A percentile compares a stretch with the other conserved stretches of the same genome.
Evolutionary conservation across 2,113 vertebrate species (phyloP).

Genomic region (Dryoscopus gambensis): DNA sequence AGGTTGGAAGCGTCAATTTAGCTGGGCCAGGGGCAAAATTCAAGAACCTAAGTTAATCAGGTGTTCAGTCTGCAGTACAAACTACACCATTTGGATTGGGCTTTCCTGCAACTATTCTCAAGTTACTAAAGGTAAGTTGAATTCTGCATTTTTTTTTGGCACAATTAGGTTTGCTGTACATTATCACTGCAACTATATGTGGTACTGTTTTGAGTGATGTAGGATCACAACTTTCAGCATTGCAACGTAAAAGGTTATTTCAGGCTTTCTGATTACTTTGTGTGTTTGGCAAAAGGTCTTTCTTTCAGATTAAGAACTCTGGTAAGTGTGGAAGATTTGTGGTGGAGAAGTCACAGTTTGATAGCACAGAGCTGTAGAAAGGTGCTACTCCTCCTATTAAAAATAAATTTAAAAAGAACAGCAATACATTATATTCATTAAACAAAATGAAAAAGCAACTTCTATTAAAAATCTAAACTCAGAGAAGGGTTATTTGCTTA

Average conservation of each 20-base stretch:
- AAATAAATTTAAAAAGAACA: background rate
- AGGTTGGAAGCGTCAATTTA: background rate
- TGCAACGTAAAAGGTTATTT: background rate
- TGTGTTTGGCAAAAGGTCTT: background rate
- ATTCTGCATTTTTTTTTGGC: background rate
- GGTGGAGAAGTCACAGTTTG: background rate
- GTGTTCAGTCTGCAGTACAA: background rate
- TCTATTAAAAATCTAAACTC: background rate
- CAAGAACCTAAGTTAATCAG: background rate
- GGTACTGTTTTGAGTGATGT: background rate
- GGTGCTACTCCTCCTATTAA: background rate
- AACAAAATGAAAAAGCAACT: background rate
- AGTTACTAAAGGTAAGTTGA: background rate
- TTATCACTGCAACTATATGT: background rate
- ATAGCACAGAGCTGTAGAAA: background rate
- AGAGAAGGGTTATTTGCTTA: background rate
- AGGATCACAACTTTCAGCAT: background rate
- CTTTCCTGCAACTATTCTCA: background rate
- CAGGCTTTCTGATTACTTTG: background rate
- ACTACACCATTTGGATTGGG: background rate
- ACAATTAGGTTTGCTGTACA: background rate
- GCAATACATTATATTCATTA: background rate
- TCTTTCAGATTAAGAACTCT: background rate
- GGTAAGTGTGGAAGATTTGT: background rate
- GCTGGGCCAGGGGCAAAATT: background rate